Conservation (phyloP, 2,888 invertebrate genomes). For the Ectobius pallidus region DNA sequence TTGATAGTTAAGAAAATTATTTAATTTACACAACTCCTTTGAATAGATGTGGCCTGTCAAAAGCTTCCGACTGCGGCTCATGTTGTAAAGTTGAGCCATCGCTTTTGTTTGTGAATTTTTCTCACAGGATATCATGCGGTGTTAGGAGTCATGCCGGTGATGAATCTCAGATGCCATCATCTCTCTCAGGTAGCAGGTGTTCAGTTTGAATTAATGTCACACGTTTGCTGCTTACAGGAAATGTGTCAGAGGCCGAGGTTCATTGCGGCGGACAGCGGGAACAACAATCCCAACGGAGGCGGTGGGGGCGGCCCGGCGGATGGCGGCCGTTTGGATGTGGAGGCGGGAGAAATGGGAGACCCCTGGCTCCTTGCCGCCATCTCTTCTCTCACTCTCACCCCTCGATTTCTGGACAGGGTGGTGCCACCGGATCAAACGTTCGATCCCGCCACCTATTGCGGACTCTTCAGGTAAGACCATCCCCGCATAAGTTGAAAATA, state of each 20-base stretch:
- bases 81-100: too few species aligned
- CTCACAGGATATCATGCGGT: too few species aligned
- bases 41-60: too few species aligned
- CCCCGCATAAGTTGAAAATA: background rate
- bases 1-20: too few species aligned
- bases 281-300: constrained; percentile 30
- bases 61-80: too few species aligned
- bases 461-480: constrained; percentile 65
- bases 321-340: constrained; percentile 56
- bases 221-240: constrained; percentile 60
- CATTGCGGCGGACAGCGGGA: constrained; percentile 51
- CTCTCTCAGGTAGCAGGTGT: too few species aligned
- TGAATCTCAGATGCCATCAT: too few species aligned
- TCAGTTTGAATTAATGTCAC: too few species aligned
- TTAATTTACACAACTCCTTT: too few species aligned
- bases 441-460: constrained; percentile 64
- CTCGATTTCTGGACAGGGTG: constrained; percentile 69
- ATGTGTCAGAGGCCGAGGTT: constrained; percentile 69
- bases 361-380: constrained; percentile 68
- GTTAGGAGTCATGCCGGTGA: too few species aligned
- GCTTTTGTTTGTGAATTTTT: too few species aligned
- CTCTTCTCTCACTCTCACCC: constrained; percentile 69
- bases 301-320: constrained; percentile 32
- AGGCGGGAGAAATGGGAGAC: constrained; percentile 64
- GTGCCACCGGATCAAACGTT: constrained; percentile 71